Conservation (phyloP, 2,113 vertebrate species). For the Girardinichthys multiradiatus region DNA sequence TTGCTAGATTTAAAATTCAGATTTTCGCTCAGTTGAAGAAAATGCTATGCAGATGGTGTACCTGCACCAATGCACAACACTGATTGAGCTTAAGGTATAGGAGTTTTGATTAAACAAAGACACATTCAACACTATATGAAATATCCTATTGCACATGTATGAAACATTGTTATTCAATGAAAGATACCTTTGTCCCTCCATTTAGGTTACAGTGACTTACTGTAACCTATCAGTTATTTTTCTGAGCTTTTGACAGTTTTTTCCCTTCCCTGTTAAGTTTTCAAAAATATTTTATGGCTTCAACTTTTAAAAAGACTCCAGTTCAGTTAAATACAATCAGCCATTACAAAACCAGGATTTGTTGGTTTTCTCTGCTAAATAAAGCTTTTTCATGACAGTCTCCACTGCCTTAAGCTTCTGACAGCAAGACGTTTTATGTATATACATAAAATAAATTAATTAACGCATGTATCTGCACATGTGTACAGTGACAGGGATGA, state of each 20-base stretch:
- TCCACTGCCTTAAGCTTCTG: neutral
- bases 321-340: neutral
- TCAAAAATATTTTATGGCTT: neutral
- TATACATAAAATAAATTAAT: constrained; percentile 16
- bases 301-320: neutral
- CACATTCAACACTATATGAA: neutral
- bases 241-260: neutral
- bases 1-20: constrained; percentile 60
- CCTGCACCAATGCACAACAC: constrained; percentile 14
- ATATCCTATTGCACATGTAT: neutral
- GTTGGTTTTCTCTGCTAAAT: neutral
- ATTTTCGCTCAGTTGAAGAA: constrained; percentile 35
- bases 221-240: too few relatives aligned
- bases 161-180: neutral
- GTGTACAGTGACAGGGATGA: constrained; percentile 15
- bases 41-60: constrained; percentile 32
- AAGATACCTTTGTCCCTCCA: too few relatives aligned
- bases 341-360: too few relatives aligned
- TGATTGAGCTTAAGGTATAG: neutral
- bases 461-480: neutral
- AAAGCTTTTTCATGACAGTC: neutral
- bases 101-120: constrained; percentile 1
- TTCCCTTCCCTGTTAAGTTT: neutral
- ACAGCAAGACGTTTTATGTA: neutral
- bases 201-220: too few relatives aligned